Conservation (phyloP, 2,113 vertebrate species). For the Colaptes auratus region DNA sequence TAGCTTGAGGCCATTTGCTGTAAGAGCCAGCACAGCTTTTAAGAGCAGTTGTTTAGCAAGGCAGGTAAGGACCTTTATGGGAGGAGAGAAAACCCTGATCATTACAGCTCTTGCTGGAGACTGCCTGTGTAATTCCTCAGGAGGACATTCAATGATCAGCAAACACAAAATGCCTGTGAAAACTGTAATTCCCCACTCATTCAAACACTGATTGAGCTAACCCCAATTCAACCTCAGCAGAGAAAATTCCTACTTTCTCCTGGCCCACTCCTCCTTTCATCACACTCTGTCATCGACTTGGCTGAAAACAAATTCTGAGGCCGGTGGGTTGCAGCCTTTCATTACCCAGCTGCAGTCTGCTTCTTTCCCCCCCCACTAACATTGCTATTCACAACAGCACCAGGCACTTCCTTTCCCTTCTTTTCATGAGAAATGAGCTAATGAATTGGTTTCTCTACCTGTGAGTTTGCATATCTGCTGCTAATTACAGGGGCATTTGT, state of each 20-base stretch:
- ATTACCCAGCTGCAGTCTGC: not conserved
- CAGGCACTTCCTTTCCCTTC: not conserved
- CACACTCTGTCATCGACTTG: not conserved
- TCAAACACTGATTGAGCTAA: not conserved
- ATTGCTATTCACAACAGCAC: not conserved
- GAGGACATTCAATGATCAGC: not conserved
- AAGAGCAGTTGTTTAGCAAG: not conserved
- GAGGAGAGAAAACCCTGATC: not conserved
- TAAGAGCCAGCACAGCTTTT: not conserved
- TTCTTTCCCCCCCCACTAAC: not conserved
- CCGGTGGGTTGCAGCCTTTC: not conserved
- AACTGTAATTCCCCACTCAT: not conserved
- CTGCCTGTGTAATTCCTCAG: not conserved
- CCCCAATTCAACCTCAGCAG: not conserved
- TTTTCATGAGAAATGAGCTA: not conserved
- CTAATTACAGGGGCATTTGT: not conserved
- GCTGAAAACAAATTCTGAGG: not conserved
- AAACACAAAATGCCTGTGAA: conserved; percentile 1
- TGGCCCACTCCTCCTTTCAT: not conserved
- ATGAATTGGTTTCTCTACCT: not conserved
- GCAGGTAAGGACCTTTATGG: not conserved
- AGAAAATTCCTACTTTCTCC: not conserved
- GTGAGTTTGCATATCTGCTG: not conserved
- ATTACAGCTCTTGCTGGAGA: not conserved
- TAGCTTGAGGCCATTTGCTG: not conserved